Conservation (phyloP, 2,113 vertebrate species). For the Macrotus californicus region DNA sequence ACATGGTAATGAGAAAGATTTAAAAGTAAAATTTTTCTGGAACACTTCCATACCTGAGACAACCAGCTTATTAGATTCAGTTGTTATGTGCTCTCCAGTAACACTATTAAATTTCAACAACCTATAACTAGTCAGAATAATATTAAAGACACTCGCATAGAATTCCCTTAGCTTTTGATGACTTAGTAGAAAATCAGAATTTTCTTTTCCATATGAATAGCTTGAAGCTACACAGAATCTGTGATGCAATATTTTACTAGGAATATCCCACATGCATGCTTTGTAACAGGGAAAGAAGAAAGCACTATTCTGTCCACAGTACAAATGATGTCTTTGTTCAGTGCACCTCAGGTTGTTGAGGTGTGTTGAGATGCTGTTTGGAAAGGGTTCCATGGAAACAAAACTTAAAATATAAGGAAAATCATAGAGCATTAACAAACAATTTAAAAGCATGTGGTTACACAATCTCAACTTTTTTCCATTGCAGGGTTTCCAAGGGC, state of each 20-base stretch:
- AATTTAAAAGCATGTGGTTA: neutral
- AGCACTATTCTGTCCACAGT: neutral
- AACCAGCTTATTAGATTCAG: slow-evolving; percentile 34
- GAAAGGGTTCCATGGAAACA: neutral
- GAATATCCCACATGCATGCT: neutral
- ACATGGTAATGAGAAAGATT: slow-evolving; percentile 49
- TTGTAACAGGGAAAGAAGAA: neutral
- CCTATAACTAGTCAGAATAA: slow-evolving; percentile 5
- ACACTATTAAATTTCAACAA: slow-evolving; percentile 50
- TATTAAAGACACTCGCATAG: slow-evolving; percentile 41
- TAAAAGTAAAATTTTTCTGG: slow-evolving; percentile 60
- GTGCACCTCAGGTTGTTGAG: neutral
- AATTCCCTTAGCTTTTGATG: slow-evolving; percentile 15
- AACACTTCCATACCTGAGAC: slow-evolving; percentile 52
- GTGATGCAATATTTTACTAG: neutral
- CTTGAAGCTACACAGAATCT: slow-evolving; percentile 5
- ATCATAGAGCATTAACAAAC: neutral
- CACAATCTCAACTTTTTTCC: neutral
- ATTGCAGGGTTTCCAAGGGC: neutral
- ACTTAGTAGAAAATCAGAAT: neutral
- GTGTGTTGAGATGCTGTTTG: neutral
- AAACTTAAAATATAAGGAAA: neutral
- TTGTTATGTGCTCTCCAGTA: neutral
- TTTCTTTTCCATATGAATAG: neutral
- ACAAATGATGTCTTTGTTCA: neutral